A percentile compares a stretch with the other conserved stretches of the same genome.
Evolutionary conservation across 2,113 vertebrate genomes (phyloP).

Genomic region (Columba livia): DNA sequence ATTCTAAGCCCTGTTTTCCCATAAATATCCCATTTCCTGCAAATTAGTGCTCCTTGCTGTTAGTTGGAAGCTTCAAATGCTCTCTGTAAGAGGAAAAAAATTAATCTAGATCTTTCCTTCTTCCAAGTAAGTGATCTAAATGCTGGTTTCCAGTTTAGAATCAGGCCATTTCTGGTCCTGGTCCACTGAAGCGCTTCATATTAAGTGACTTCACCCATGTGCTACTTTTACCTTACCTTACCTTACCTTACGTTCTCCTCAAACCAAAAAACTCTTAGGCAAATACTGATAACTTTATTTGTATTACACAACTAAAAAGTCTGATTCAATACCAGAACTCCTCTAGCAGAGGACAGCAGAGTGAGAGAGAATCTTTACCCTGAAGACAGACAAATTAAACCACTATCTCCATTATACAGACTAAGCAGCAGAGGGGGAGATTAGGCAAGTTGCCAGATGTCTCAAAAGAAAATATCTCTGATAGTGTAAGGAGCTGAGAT

Average conservation of each 20-base stretch:
- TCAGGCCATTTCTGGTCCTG: background rate
- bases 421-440: background rate
- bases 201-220: background rate
- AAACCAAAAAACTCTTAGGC: background rate
- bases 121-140: background rate
- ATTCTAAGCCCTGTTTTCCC: background rate
- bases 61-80: background rate
- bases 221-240: background rate
- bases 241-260: background rate
- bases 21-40: background rate
- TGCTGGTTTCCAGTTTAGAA: background rate
- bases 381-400: background rate
- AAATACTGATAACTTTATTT: background rate
- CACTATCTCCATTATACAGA: slow-evolving; percentile 13
- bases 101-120: background rate
- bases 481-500: accelerated
- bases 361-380: background rate
- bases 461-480: background rate
- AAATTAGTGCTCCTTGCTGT: background rate
- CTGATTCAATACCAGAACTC: background rate
- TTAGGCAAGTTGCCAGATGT: slow-evolving; percentile 26
- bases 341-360: background rate
- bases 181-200: background rate
- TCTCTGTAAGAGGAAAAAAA: background rate
- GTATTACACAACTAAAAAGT: background rate